phyloP scores from a whole-genome alignment of 2,888 invertebrate genomes.

The Yponomeuta malinellus region DNA sequence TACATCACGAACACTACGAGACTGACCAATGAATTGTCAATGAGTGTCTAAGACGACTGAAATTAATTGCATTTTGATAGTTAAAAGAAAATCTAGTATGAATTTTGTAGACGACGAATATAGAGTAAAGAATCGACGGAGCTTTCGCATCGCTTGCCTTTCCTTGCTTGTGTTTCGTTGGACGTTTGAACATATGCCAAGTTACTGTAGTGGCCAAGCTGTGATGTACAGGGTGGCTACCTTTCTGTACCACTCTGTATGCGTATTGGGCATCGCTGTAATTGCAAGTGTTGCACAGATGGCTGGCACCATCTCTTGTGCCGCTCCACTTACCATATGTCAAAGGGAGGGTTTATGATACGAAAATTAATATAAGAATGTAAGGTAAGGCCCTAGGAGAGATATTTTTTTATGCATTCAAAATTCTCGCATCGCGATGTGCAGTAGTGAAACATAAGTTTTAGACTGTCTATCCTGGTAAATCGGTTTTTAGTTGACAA shows the following conservation, averaged over 20 bases:
- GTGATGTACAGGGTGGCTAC: not conserved
- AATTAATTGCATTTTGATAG: constrained; percentile 61
- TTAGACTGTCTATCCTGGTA: constrained; percentile 18
- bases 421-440: constrained; percentile 60
- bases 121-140: constrained; percentile 15
- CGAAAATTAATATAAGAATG: constrained; percentile 68
- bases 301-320: constrained; percentile 17
- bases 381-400: constrained; percentile 73
- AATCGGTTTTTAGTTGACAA: constrained; percentile 9
- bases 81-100: constrained; percentile 38
- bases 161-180: constrained; percentile 57
- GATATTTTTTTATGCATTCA: constrained; percentile 74
- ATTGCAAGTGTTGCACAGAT: constrained; percentile 51
- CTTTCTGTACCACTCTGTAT: constrained; percentile 11
- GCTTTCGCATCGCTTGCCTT: constrained; percentile 40
- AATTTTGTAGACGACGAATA: constrained; percentile 23
- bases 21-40: constrained; percentile 37
- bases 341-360: constrained; percentile 62
- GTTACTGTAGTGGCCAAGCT: constrained; percentile 51
- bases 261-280: constrained; percentile 32
- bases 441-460: constrained; percentile 41
- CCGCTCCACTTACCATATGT: constrained; percentile 5
- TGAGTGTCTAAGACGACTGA: constrained; percentile 44
- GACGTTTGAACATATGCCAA: constrained; percentile 58
- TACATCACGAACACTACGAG: constrained; percentile 27